Conservation (phyloP, 2,113 vertebrate species). For the Hystrix brachyura region DNA sequence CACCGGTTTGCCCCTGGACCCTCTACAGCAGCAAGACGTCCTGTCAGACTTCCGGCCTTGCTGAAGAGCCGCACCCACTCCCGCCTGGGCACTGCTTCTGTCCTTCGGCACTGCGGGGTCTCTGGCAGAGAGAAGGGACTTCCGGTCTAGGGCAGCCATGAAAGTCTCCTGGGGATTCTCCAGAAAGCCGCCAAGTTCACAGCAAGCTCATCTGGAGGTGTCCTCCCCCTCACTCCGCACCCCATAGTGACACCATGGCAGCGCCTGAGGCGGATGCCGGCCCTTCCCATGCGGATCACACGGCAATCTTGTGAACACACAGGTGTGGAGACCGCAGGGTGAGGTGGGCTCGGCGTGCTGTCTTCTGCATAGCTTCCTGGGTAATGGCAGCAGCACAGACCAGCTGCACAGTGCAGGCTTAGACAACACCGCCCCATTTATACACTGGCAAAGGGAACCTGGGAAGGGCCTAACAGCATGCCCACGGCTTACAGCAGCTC, state of each 20-base stretch:
- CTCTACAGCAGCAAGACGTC: not conserved
- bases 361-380: too few relatives aligned
- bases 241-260: not conserved
- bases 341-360: too few relatives aligned
- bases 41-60: not conserved
- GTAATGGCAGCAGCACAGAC: not conserved
- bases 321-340: not conserved
- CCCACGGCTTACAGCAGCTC: not conserved
- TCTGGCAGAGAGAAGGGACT: not conserved
- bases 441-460: too few relatives aligned
- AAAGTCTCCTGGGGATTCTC: fast-evolving
- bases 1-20: not conserved
- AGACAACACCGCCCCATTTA: not conserved
- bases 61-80: not conserved
- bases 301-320: not conserved
- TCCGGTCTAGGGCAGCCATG: not conserved
- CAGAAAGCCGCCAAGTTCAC: not conserved
- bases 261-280: not conserved
- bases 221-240: not conserved
- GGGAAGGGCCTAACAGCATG: fast-evolving
- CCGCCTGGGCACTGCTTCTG: not conserved
- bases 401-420: fast-evolving
- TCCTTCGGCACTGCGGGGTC: not conserved
- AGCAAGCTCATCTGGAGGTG: not conserved
- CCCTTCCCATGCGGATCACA: not conserved